Evolutionary conservation across 2,113 vertebrate genomes (phyloP), one percentile per base, ranked within the genome.

Genomic region (Marmota flaviventris): DNA sequence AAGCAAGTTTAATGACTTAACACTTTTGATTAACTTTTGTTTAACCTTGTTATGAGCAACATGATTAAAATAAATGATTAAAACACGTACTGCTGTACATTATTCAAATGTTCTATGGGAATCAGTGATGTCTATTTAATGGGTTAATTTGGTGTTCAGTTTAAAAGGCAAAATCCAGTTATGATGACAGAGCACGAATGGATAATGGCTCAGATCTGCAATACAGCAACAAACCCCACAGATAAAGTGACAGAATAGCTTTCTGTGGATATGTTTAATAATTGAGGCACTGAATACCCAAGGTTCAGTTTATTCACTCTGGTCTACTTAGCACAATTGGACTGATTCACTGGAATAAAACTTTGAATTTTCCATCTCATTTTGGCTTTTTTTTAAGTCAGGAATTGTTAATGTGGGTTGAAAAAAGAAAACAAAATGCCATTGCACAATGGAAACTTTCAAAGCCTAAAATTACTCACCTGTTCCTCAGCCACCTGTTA

Each of bases 231-330:
- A 69, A 63, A 42, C n/a, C 89, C 34, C 34, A 85, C 27, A 67
- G 70, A 79, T 90, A 89, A 83, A 92, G 24, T 91, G 42, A 92
- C 22, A 95, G 56, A 89, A 72, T 25, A n/a, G n/a, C 6, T 84
- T 92, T 88, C 79, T 91, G 61, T 37, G 42, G 20, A 45, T 94
- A 56, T 12, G 90, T 81, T 93, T 93, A 92, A 1, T 89, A 94
- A 88, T 18, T n/a, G 9, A 83, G 77, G 39, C 96, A 45, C 61
- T 75, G 10, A 92, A 39, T 91, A 8, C 78, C 8, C 67, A 67
- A 63, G 63, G 67, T 90, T 91, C 94, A 93, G 63, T 22, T 91
- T 92, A 24, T 48, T 76, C 37, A 85, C 75, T 97, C 89, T 78
- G 72, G 53, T 95, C 45, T 37, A 79, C 5, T 87, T 84, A 39